These are phyloP conservation scores for Phenacoccus solenopsis DNA, from an alignment of 1,140 invertebrate genomes.

Conservation along the genomic window DNA sequence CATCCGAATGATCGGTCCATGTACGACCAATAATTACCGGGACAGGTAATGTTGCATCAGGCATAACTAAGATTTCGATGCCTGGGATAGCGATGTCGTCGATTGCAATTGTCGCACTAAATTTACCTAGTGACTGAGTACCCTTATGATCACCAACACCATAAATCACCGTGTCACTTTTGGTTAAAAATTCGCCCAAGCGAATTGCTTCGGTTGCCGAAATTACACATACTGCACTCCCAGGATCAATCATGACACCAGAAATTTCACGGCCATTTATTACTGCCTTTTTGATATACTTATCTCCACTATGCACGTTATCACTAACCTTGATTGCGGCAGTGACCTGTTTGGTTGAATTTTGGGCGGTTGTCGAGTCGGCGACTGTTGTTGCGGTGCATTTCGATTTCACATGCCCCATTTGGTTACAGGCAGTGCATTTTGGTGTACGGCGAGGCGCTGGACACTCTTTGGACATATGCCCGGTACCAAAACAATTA, in stretches of 20 bases:
- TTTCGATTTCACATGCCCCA: too few species aligned
- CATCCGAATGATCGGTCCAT: not conserved
- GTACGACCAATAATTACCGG: not conserved
- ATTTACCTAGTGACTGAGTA: not conserved
- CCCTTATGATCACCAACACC: not conserved
- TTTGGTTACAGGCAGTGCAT: too few species aligned
- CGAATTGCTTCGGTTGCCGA: not conserved
- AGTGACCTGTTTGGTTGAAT: too few species aligned
- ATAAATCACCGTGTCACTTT: not conserved
- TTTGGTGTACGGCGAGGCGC: too few species aligned
- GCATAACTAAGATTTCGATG: not conserved
- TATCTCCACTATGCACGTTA: not conserved
- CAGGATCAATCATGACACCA: not conserved
- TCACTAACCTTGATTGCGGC: too few species aligned
- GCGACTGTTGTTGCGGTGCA: too few species aligned
- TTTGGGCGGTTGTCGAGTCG: too few species aligned
- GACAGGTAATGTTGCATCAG: not conserved
- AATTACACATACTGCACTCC: not conserved
- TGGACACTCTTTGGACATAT: too few species aligned
- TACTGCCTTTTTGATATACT: not conserved
- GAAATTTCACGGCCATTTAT: not conserved
- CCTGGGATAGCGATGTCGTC: not conserved
- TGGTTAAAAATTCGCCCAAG: not conserved
- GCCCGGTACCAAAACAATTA: too few species aligned
- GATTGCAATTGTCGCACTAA: not conserved